Base-by-base conservation (phyloP, 2,113 vertebrate genomes). In the Lamprologus tigripictilis region DNA sequence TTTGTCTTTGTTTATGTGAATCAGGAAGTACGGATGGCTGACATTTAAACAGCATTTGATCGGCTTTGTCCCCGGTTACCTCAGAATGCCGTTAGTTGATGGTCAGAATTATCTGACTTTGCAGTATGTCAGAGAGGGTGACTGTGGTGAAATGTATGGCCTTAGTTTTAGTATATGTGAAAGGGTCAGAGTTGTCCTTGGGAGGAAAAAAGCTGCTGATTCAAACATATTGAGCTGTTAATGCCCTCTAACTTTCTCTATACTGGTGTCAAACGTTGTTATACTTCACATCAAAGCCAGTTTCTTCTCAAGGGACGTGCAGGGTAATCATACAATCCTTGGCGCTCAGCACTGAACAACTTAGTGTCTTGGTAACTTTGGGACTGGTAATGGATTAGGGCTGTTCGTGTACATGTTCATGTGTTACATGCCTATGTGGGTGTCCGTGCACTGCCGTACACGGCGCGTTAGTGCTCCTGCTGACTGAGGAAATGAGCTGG, bases 401-500 rank as follows among this genome's bases (percentile, higher is more conserved):
- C 84, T 93, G 90, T 84, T 86, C 83, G 90, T 91, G 91, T 90
- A 88, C 88, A 93, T 93, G 90, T 89, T 83, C 54, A 80, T 92
- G 88, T 88, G 87, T 86, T 92, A 81, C 91, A 89, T 86, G 90
- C 86, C 91, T 92, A 80, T 92, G 94, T 95, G 95, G 93, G 94
- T 94, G 93, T 94, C 91, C 93, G 37, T 90, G 85, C 91, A 73
- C 86, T 28, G 19, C 81, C n/a, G 31, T 93, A 84, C 90, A 85
- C 66, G 31, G 90, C 79, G 84, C 91, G 92, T 94, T 85, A 92
- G 93, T 91, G 83, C 94, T 92, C 93, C 96, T 73, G 92, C 94
- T 95, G 94, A 86, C 88, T 91, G 91, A 92, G 94, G 94, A 96
- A 96, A 95, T 96, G 93, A 96, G 93, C 88, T 93, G 88, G 88